phyloP scores from a whole-genome alignment of 2,888 invertebrate species.

The Blastobasis lacticolella region DNA sequence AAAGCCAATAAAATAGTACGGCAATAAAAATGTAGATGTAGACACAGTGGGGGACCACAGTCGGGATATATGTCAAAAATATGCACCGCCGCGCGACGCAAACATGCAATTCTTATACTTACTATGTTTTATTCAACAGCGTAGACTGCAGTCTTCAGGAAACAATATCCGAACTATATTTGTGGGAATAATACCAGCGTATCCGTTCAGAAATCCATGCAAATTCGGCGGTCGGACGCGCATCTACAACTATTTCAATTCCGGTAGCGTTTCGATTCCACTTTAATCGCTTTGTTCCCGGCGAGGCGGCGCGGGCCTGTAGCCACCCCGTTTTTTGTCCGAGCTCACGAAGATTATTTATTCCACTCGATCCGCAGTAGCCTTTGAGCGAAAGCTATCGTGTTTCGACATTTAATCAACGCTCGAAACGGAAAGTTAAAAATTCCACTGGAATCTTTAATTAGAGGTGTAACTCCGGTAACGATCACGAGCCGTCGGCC shows the following conservation, averaged over 20 bases:
- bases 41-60: conserved; percentile 26
- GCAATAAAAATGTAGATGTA: conserved; percentile 57
- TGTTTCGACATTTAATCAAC: no score
- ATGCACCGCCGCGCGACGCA: conserved; percentile 49
- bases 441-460: no score
- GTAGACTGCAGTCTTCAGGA: conserved; percentile 25
- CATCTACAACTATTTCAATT: conserved; percentile 11
- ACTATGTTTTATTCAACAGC: conserved; percentile 64
- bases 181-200: no score
- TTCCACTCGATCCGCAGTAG: no score
- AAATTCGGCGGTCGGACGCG: not conserved
- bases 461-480: no score
- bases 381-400: no score
- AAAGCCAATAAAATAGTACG: conserved; percentile 25
- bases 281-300: conserved; percentile 5
- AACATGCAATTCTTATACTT: conserved; percentile 37
- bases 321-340: not conserved
- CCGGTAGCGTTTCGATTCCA: conserved; percentile 6
- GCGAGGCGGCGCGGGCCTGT: conserved; percentile 1
- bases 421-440: no score
- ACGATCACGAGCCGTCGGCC: no score
- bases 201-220: no score
- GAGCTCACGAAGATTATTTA: no score
- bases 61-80: conserved; percentile 54
- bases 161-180: conserved; percentile 51